Evolutionary conservation across 2,797 vertebrate genomes (phyloP).

Genomic region (Alca torda): DNA sequence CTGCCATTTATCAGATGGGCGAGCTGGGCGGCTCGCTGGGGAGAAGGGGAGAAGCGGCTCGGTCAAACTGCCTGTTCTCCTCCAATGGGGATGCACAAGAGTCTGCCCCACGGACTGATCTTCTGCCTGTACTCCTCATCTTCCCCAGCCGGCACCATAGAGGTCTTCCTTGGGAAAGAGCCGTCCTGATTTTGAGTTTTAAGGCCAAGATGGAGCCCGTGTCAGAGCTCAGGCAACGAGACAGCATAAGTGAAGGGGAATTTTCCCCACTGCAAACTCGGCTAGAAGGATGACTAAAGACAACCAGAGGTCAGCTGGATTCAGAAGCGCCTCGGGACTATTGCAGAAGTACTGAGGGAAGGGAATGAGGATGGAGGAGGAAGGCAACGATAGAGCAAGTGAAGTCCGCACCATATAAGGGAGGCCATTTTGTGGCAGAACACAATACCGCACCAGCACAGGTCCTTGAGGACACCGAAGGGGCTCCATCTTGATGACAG

Average conservation of each 20-base stretch:
- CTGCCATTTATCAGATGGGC: not conserved
- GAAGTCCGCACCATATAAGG: not conserved
- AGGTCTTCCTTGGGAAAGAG: not conserved
- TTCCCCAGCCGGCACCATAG: not conserved
- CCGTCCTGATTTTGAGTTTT: not conserved
- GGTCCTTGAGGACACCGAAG: not conserved
- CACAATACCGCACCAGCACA: accelerated
- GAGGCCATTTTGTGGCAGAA: not conserved
- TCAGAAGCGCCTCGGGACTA: not conserved
- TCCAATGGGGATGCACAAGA: not conserved
- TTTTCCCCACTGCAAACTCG: not conserved
- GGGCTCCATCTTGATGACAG: not conserved
- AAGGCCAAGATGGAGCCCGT: not conserved
- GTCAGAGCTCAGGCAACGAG: not conserved
- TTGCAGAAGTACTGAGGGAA: not conserved
- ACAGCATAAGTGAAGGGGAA: not conserved
- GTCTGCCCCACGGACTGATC: not conserved
- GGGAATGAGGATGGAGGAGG: not conserved
- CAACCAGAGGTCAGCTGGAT: not conserved
- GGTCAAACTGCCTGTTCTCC: not conserved
- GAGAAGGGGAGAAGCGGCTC: not conserved
- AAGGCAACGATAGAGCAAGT: not conserved
- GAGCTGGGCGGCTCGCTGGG: not conserved
- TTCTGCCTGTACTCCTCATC: not conserved
- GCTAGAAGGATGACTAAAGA: not conserved